These are phyloP conservation scores for Glaucopsyche alexis DNA, from an alignment of 2,888 invertebrate genomes.

Conservation along the genomic window DNA sequence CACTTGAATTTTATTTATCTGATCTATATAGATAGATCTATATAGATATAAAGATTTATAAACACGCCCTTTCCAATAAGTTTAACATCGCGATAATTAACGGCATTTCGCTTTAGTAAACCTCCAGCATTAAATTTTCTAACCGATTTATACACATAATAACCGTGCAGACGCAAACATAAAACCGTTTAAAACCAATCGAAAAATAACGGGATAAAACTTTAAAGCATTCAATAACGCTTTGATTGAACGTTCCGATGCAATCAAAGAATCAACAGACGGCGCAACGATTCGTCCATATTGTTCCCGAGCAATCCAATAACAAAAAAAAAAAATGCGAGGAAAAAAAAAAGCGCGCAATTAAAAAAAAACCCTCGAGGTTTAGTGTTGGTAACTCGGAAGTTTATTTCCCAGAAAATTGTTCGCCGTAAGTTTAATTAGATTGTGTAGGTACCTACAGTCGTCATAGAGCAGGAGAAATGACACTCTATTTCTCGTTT, in stretches of 20 bases:
- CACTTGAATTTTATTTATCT: no score
- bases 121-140: no score
- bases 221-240: slow-evolving; percentile 30
- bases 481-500: slow-evolving; percentile 33
- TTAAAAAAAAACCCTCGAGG: slow-evolving; percentile 46
- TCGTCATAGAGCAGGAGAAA: not conserved
- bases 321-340: slow-evolving; percentile 28
- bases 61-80: no score
- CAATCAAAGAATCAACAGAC: slow-evolving; percentile 32
- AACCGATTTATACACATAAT: no score
- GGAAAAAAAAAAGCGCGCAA: slow-evolving; percentile 39
- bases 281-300: slow-evolving; percentile 31
- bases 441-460: slow-evolving; percentile 39
- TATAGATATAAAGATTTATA: no score
- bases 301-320: slow-evolving; percentile 31
- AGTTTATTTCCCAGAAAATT: slow-evolving; percentile 63
- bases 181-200: not conserved
- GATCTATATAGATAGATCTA: no score
- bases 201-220: slow-evolving; percentile 25
- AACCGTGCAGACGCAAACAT: no score
- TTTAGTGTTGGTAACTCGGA: slow-evolving; percentile 51
- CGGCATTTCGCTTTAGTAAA: no score
- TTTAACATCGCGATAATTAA: no score
- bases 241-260: slow-evolving; percentile 32
- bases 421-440: slow-evolving; percentile 61